A percentile compares a stretch with the other conserved stretches of the same genome.
phyloP scores from a whole-genome alignment of 2,113 vertebrate species.

The Microcebus griseorufus region DNA sequence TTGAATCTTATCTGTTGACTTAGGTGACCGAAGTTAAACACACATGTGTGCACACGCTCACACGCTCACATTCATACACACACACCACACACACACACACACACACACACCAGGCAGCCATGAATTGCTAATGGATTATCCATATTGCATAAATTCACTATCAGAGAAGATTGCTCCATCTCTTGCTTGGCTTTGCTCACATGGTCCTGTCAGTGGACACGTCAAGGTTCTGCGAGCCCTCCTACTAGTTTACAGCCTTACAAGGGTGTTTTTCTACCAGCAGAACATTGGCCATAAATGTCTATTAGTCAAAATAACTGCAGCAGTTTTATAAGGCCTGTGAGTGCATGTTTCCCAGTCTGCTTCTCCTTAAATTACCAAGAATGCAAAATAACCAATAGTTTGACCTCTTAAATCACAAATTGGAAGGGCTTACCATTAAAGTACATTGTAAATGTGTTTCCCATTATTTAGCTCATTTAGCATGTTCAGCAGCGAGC shows the following conservation, averaged over 20 bases:
- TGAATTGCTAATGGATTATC: background rate
- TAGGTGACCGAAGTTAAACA: background rate
- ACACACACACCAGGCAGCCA: background rate
- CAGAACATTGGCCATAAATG: conserved; percentile 76
- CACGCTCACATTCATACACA: no score
- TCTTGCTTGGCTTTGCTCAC: background rate
- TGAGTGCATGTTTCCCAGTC: conserved; percentile 80
- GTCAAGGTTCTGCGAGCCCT: conserved; percentile 35
- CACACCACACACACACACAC: background rate
- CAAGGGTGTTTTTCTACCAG: conserved; percentile 72
- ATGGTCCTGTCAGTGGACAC: background rate
- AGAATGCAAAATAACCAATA: conserved; percentile 87
- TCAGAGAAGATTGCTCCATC: background rate
- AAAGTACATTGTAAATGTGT: conserved; percentile 87
- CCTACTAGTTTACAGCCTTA: conserved; percentile 58
- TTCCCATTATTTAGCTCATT: conserved; percentile 89
- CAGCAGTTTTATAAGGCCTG: conserved; percentile 85
- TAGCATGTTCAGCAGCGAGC: conserved; percentile 82
- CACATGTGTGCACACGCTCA: background rate
- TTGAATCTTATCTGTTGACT: background rate
- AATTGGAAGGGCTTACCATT: conserved; percentile 86
- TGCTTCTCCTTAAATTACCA: conserved; percentile 86
- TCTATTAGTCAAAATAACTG: conserved; percentile 84
- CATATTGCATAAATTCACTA: background rate
- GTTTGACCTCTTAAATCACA: conserved; percentile 88